Evolutionary conservation across 1,140 invertebrate species (phyloP), one percentile per base, ranked within the genome.

Genomic region (Araneus ventricosus): DNA sequence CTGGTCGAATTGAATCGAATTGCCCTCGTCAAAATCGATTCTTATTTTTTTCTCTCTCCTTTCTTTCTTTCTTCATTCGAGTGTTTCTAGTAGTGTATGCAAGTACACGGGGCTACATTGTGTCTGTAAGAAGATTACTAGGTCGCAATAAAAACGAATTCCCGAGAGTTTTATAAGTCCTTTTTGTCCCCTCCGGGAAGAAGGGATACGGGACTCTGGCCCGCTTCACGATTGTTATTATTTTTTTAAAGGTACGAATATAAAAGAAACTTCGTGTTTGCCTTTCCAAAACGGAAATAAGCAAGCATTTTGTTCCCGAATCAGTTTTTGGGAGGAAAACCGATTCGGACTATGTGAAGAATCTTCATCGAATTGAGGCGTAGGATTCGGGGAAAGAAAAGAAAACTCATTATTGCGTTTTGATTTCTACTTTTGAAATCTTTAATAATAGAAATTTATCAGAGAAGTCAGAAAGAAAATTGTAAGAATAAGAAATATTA

Each of bases 61-160:
- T 30, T 39, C 57, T 22, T 87, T 87, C 84, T 27, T 61, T 24
- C 37, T 61, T 61, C 57, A 61, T 63, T 87, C 84, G 30, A 87
- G 85, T 87, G 27, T 37, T 87, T 87, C 63, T 57, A 87, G 61
- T 87, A 61, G 57, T 75, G 20, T 90, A 90, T 90, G 88, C 88
- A 90, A 90, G 70, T 90, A 84, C 89, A 61, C 37, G 34, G 14
- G 57, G 10, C 27, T 6, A 75, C 79, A 61, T 59, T 91, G 59
- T 84, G 79, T 84, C 57, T 57, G 22, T 91, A 84, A 91, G 89
- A 84, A 91, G 89, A 91, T 91, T 91, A 91, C 67, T n/a, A 52
- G 10, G 63, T 24, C 67, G 79, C 79, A 91, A 91, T 91, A 91
- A 91, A 88, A 67, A 90, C 57, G 52, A 90, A 82, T 61, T 91